phyloP scores from a whole-genome alignment of 2,888 invertebrate genomes.

The Conchocele bisecta region DNA sequence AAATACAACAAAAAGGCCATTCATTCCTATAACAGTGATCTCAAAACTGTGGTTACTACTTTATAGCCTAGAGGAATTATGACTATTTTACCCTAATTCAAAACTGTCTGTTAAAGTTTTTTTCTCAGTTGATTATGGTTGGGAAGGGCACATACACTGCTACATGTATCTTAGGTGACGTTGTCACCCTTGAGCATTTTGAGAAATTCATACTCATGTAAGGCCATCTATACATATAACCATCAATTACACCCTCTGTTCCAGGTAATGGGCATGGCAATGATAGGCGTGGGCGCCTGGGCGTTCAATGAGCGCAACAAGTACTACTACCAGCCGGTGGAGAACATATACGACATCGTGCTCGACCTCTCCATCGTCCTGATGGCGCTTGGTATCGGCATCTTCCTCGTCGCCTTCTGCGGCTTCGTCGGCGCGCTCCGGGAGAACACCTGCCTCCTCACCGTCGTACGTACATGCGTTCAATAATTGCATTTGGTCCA shows the following conservation, averaged over 20 bases:
- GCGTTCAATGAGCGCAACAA: conserved; percentile 97
- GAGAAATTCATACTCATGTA: neutral
- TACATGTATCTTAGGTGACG: no score
- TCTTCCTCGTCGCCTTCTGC: conserved; percentile 96
- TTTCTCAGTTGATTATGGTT: no score
- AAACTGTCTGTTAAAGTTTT: no score
- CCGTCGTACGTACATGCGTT: conserved; percentile 89
- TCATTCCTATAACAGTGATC: no score
- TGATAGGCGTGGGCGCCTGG: conserved; percentile 94
- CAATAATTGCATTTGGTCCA: no score
- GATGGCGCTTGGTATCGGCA: conserved; percentile 92
- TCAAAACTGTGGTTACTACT: no score
- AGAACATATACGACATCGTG: conserved; percentile 88
- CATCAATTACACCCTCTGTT: conserved; percentile 22
- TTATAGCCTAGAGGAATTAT: no score
- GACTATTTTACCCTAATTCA: no score
- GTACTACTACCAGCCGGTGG: conserved; percentile 85
- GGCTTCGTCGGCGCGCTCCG: conserved; percentile 95
- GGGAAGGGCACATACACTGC: no score
- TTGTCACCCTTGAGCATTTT: neutral
- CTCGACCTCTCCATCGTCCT: conserved; percentile 95
- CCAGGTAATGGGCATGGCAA: conserved; percentile 92
- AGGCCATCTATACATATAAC: neutral
- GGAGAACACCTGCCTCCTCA: conserved; percentile 95
- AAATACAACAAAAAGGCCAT: no score